phyloP scores from a whole-genome alignment of 2,797 vertebrate genomes.

The Rhincodon typus region DNA sequence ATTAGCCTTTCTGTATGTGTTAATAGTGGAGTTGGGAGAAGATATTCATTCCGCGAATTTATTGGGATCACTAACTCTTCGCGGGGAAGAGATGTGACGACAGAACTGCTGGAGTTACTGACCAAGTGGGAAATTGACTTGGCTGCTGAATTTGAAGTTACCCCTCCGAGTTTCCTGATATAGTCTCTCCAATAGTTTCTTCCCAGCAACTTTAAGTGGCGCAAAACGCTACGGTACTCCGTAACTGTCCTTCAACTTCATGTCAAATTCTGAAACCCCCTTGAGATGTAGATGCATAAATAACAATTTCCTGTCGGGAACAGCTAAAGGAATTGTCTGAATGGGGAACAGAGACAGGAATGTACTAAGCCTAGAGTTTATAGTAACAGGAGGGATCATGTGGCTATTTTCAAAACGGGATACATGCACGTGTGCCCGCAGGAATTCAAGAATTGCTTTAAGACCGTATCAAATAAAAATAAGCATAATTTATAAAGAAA shows the following conservation, averaged over 20 bases:
- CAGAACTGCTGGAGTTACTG: background rate
- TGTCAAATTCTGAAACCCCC: background rate
- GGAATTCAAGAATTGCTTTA: background rate
- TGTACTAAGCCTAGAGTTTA: background rate
- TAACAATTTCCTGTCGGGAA: background rate
- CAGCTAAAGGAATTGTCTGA: background rate
- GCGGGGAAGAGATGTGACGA: background rate
- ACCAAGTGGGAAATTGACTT: background rate
- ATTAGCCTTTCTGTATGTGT: background rate
- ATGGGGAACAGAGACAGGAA: background rate
- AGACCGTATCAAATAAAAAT: background rate
- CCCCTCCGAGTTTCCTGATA: background rate
- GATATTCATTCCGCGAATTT: background rate
- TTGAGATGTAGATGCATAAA: background rate
- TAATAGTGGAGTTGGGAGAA: background rate
- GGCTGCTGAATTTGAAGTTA: background rate
- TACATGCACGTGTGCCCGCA: background rate
- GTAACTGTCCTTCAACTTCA: background rate
- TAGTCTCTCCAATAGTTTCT: background rate
- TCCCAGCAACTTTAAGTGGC: background rate
- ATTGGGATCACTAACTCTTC: background rate
- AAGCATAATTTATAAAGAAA: background rate
- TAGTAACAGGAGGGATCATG: background rate
- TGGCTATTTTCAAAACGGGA: background rate
- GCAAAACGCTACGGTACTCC: background rate